phyloP scores from a whole-genome alignment of 2,888 invertebrate species.

The Petrolisthes manimaculis region DNA sequence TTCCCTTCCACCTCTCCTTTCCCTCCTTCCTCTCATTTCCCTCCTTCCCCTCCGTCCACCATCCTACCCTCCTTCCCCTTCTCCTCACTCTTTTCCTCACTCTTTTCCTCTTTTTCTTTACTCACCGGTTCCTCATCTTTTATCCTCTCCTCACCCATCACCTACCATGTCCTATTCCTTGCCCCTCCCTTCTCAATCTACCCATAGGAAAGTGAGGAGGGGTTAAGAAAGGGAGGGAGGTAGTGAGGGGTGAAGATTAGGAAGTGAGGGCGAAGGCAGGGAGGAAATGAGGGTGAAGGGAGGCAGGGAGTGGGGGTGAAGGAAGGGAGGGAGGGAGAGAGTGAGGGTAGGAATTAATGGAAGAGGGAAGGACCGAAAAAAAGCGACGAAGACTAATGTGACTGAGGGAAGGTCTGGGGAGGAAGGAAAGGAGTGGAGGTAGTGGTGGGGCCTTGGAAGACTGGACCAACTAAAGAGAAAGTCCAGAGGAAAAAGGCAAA shows the following conservation, averaged over 20 bases:
- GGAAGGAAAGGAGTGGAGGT: background rate
- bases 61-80: background rate
- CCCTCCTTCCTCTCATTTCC: background rate
- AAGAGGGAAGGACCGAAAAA: background rate
- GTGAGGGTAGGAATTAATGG: background rate
- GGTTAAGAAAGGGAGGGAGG: too few relatives aligned
- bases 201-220: too few relatives aligned
- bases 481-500: background rate
- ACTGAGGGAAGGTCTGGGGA: background rate
- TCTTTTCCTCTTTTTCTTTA: background rate
- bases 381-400: background rate
- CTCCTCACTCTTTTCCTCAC: background rate
- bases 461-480: slow-evolving; percentile 7
- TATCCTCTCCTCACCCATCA: background rate
- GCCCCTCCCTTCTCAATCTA: background rate
- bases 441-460: background rate
- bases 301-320: background rate
- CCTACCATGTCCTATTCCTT: background rate
- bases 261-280: too few relatives aligned
- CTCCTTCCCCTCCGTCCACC: background rate
- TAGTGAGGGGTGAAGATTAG: too few relatives aligned
- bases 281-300: too few relatives aligned
- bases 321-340: background rate
- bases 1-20: background rate
- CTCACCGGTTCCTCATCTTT: background rate